Evolutionary conservation across 2,797 vertebrate genomes (phyloP).

Genomic region (Microchirus variegatus): DNA sequence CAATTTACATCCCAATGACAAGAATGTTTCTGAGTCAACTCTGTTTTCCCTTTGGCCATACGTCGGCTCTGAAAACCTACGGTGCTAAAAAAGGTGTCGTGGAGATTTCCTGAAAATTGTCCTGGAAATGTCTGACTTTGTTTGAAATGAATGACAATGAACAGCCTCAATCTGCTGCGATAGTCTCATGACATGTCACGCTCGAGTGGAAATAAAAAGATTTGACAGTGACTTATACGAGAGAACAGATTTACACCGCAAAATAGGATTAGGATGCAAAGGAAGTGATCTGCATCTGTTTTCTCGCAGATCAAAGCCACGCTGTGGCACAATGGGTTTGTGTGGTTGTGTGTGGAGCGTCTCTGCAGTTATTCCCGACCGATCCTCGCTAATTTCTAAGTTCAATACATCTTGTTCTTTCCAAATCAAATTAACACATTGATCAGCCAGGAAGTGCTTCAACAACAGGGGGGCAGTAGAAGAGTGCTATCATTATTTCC

Average conservation of each 20-base stretch:
- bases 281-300: slow-evolving; percentile 48
- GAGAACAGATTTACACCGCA: slow-evolving; percentile 43
- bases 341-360: slow-evolving; percentile 39
- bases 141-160: slow-evolving; percentile 28
- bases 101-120: slow-evolving; percentile 11
- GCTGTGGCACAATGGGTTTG: slow-evolving; percentile 44
- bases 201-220: slow-evolving; percentile 29
- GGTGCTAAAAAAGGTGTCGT: slow-evolving; percentile 27
- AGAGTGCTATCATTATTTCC: slow-evolving; percentile 56
- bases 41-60: too few relatives aligned
- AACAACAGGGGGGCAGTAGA: slow-evolving; percentile 64
- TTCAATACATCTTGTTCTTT: slow-evolving; percentile 74
- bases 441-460: slow-evolving; percentile 66
- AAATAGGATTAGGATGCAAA: slow-evolving; percentile 55
- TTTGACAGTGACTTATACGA: slow-evolving; percentile 28
- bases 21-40: too few relatives aligned
- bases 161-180: slow-evolving; percentile 28
- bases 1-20: too few relatives aligned
- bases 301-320: slow-evolving; percentile 48
- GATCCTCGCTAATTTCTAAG: slow-evolving; percentile 60
- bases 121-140: slow-evolving; percentile 15
- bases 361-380: slow-evolving; percentile 58
- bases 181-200: slow-evolving; percentile 17
- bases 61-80: slow-evolving; percentile 3
- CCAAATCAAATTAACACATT: slow-evolving; percentile 75